Base-by-base conservation (phyloP, 23 tunicate genomes). In the Phallusia fumigata region DNA sequence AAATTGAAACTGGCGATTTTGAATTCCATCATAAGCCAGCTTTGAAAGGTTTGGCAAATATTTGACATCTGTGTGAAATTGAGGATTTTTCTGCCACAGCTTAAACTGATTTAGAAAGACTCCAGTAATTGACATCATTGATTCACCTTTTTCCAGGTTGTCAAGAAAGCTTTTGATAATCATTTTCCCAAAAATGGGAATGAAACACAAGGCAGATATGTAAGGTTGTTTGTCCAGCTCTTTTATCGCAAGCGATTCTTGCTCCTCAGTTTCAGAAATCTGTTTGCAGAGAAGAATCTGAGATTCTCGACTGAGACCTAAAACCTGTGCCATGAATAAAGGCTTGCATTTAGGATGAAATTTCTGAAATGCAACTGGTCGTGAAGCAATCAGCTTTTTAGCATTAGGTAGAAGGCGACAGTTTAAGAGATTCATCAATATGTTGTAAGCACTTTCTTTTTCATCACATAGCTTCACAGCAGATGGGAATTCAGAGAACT, bases 381-480 rank as follows among this genome's bases (percentile, higher is more conserved):
- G 69, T 21, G 69, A 58, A 58, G 69, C 69, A 16, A 58, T 58
- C 13, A 58, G 13, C 16, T 58, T 58, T 58, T 24, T 58, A 24
- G 69, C 16, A 13, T 58, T 58, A 58, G 69, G 69, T 6, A 58
- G 28, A 1, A 58, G 69, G 26, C 69, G 69, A 16, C 69, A 8
- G 16, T 58, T 58, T 22, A 24, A 22, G 28, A 58, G 69, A 58
- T 58, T 58, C 69, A 58, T 58, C 69, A 58, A 58, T 8, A 58
- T 58, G 69, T 22, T 58, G 69, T 58, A 58, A 58, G 69, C 69
- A 58, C 69, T 58, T 58, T 58, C 69, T 3, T 58, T 24, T 58
- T 58, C 69, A 58, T 40, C 47, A 40, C 28, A 58, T 16, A 58
- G 16, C 1, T 22, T 3, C 69, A 58, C 28, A 58, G 28, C 69